A percentile compares a stretch with the other conserved stretches of the same genome.
Evolutionary conservation across 2,797 vertebrate genomes (phyloP).

Genomic region (Danio jaintianensis): DNA sequence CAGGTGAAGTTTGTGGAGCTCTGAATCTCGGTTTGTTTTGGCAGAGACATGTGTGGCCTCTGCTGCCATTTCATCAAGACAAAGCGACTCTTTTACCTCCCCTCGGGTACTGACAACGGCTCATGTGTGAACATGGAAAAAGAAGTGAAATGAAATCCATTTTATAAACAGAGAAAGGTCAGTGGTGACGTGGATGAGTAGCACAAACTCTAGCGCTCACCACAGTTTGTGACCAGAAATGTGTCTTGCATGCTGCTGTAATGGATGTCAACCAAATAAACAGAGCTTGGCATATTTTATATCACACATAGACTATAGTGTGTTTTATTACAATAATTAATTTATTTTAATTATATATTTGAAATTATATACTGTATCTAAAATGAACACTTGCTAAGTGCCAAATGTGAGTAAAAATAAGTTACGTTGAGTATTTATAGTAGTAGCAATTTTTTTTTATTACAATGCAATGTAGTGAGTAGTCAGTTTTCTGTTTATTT

Average conservation of each 20-base stretch:
- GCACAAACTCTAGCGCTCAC: neutral
- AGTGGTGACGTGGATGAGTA: slow-evolving; percentile 71
- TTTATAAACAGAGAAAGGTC: slow-evolving; percentile 81
- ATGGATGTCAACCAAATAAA: neutral
- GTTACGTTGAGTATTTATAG: no score
- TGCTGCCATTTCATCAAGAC: slow-evolving; percentile 72
- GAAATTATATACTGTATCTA: no score
- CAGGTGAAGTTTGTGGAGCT: slow-evolving; percentile 73
- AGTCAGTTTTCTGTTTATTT: no score
- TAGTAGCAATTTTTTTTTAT: no score
- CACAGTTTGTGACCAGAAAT: slow-evolving; percentile 6
- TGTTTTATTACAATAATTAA: no score
- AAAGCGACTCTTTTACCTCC: slow-evolving; percentile 79
- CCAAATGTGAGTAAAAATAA: no score
- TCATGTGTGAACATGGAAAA: slow-evolving; percentile 76
- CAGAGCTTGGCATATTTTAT: neutral
- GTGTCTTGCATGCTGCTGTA: neutral
- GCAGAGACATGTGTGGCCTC: slow-evolving; percentile 69
- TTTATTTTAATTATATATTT: no score
- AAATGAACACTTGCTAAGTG: no score
- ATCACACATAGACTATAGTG: no score
- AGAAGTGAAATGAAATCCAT: slow-evolving; percentile 75
- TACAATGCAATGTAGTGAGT: no score
- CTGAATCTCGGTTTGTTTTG: slow-evolving; percentile 68
- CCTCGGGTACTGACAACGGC: slow-evolving; percentile 68